A percentile compares a stretch with the other conserved stretches of the same genome.
These are phyloP conservation scores for Amblyopsis rosae DNA, from an alignment of 2,113 vertebrate genomes.

Conservation along the genomic window DNA sequence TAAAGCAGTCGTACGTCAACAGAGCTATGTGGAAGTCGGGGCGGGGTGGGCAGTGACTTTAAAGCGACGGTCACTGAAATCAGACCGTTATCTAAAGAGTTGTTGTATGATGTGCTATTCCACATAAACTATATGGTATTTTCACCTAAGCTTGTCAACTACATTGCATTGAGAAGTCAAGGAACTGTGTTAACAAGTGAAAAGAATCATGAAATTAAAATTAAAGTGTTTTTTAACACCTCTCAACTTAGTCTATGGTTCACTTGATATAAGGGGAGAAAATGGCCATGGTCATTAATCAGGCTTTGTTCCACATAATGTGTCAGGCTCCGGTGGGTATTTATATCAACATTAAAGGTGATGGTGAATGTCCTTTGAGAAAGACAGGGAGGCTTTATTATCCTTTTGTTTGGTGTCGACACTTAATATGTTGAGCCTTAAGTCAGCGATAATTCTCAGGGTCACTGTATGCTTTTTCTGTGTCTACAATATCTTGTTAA, in stretches of 20 bases:
- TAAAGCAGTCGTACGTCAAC: too few species aligned
- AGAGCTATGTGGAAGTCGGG: too few species aligned
- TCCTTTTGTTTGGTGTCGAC: background rate
- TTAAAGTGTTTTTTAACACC: constrained; percentile 4
- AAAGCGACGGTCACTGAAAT: too few species aligned
- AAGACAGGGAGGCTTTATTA: constrained; percentile 13
- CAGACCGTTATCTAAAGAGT: too few species aligned
- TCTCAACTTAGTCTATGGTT: background rate
- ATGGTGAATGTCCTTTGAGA: constrained; percentile 2
- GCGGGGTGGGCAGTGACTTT: too few species aligned
- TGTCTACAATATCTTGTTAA: background rate
- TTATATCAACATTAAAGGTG: constrained; percentile 31
- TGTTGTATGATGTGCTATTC: too few species aligned
- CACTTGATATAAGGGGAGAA: background rate
- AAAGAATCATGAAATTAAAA: too few species aligned
- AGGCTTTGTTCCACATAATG: constrained; percentile 11
- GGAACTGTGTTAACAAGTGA: too few species aligned
- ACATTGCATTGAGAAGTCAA: too few species aligned
- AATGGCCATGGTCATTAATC: too few species aligned
- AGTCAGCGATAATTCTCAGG: background rate
- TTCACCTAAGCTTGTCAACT: too few species aligned
- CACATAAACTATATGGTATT: too few species aligned
- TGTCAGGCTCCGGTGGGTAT: constrained; percentile 26
- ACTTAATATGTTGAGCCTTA: background rate
- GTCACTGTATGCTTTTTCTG: background rate